These are phyloP conservation scores for Auanema sp. DNA, from an alignment of 2,888 invertebrate species.

Conservation along the genomic window DNA sequence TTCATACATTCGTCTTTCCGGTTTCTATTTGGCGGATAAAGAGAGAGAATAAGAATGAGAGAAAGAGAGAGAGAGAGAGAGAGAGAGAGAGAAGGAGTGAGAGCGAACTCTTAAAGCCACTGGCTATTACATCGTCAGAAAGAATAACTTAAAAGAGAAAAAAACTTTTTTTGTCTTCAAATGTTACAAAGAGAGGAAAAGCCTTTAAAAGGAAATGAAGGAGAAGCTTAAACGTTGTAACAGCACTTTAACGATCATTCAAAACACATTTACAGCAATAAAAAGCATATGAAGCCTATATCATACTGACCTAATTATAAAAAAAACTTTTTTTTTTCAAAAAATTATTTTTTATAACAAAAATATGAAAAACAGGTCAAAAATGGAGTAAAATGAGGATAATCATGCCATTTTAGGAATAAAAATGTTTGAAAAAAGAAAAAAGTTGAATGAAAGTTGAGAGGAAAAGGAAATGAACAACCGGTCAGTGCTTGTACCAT, in stretches of 20 bases:
- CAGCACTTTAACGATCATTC: slow-evolving; percentile 2
- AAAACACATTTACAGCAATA: too few species aligned
- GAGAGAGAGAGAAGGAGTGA: neutral
- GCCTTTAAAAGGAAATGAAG: neutral
- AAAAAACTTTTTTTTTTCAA: neutral
- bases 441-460: slow-evolving; percentile 3
- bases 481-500: slow-evolving; percentile 19
- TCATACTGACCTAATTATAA: neutral
- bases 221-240: neutral
- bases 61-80: neutral
- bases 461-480: slow-evolving; percentile 5
- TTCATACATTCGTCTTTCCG: too few species aligned
- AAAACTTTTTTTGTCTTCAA: neutral
- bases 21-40: too few species aligned
- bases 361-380: neutral
- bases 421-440: slow-evolving; percentile 12
- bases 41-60: neutral
- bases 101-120: neutral
- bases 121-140: neutral
- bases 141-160: neutral
- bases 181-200: neutral
- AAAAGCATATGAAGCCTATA: neutral
- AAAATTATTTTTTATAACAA: too few species aligned
- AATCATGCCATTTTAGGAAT: neutral
- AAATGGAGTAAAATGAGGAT: neutral